phyloP scores from a whole-genome alignment of 2,888 invertebrate genomes.

The Athalia cordata region DNA sequence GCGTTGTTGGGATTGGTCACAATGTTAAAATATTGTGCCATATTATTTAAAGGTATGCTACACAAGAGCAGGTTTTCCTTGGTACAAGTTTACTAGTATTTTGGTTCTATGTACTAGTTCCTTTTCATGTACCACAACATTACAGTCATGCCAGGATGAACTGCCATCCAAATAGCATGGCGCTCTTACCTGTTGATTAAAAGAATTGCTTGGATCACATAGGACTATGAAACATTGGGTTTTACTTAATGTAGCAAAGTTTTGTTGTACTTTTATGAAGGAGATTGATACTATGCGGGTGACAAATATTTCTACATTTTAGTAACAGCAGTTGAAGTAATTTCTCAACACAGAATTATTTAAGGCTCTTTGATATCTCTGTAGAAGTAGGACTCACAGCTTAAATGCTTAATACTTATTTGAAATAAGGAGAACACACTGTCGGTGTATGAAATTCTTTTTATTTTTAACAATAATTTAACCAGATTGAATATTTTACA shows the following conservation, averaged over 20 bases:
- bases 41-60: conserved; percentile 53
- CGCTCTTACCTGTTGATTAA: conserved; percentile 55
- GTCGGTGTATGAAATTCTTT: not conserved
- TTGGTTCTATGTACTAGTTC: conserved; percentile 22
- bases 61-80: conserved; percentile 30
- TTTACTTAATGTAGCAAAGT: too few species aligned
- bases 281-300: too few species aligned
- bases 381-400: not conserved
- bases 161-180: conserved; percentile 58
- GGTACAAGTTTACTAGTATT: conserved; percentile 12
- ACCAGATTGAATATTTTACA: too few species aligned
- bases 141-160: conserved; percentile 60
- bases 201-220: not conserved
- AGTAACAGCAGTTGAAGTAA: too few species aligned
- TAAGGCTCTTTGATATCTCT: not conserved
- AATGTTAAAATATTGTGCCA: conserved; percentile 71
- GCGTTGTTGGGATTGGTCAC: conserved; percentile 68
- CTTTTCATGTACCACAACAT: conserved; percentile 55
- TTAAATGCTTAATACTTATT: not conserved
- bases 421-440: not conserved
- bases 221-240: too few species aligned
- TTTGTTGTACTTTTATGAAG: too few species aligned
- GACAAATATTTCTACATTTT: too few species aligned
- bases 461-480: not conserved
- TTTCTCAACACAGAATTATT: too few species aligned